Base-by-base conservation (phyloP, 2,797 vertebrate genomes). In the Cyclopterus lumpus region DNA sequence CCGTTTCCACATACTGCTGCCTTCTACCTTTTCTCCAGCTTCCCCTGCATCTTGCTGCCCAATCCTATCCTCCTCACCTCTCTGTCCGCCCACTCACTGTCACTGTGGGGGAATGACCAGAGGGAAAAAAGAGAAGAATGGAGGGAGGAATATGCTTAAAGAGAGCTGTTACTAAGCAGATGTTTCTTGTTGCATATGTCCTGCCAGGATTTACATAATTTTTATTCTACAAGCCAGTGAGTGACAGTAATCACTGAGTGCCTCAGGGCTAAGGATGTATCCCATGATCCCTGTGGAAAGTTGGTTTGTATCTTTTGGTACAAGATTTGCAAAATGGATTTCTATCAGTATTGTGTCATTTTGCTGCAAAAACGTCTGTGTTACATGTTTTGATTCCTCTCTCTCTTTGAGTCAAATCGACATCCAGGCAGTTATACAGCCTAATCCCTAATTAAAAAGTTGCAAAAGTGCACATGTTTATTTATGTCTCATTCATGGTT, bases 41-140 rank as follows among this genome's bases (percentile, higher is more conserved):
- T 51, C 28, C 46, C 28, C 57, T 74, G 59, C 76, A 72, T 66
- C 34, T 48, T 6, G 67, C 58, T 49, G 8, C 28, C 42, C 49
- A 77, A 73, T 88, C 77, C 73, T 44, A 81, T 75, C 73, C 59
- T 81, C 73, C 64, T 68, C 11, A 57, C 74, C 48, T 74, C 55
- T 28, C 48, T 67, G 53, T 70, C 67, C 58, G 0, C 85, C 87
- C 67, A 80, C 83, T 77, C 79, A 44, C 71, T 60, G 57, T 71
- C 74, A 69, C 44, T 48, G 34, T 71, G 63, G 73, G 66, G 73
- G 66, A 2, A 34, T 34, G 70, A 79, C 78, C 79, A 53, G 40
- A n/a, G 15, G 62, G 54, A 26, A 8, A 60, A 40, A 60, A 38
- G 46, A 42, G 36, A 38, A 40, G 10, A 61, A 54, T 55, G 57